Evolutionary conservation across 2,888 invertebrate genomes (phyloP).

Genomic region (Cremastinae sp.): DNA sequence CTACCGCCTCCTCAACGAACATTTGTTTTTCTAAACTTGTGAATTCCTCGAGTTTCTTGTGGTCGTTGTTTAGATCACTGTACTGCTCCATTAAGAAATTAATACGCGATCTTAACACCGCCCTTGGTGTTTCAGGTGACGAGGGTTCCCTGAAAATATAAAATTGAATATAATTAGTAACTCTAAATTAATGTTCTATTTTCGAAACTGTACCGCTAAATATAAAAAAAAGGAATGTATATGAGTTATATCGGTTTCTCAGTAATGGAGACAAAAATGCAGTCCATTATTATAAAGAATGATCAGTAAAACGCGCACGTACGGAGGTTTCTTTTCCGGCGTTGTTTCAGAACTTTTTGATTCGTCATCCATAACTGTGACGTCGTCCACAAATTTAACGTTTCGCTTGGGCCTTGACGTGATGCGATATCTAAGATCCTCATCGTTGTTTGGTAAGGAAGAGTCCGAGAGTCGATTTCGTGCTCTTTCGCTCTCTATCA

Average conservation of each 20-base stretch:
- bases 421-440: constrained; percentile 33
- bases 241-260: too few species aligned
- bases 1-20: constrained; percentile 75
- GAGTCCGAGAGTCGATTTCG: constrained; percentile 51
- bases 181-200: too few species aligned
- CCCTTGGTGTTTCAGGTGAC: constrained; percentile 74
- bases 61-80: constrained; percentile 79
- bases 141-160: constrained; percentile 43
- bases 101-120: constrained; percentile 74
- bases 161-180: too few species aligned
- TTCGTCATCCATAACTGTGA: constrained; percentile 2
- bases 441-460: too few species aligned
- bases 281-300: not conserved
- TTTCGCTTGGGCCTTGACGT: constrained; percentile 21
- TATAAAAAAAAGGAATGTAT: too few species aligned
- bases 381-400: constrained; percentile 43
- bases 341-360: constrained; percentile 25
- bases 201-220: too few species aligned
- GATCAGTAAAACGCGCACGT: not conserved
- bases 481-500: constrained; percentile 73
- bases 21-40: constrained; percentile 84
- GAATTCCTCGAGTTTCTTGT: constrained; percentile 76
- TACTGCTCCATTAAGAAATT: constrained; percentile 81
- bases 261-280: too few species aligned
- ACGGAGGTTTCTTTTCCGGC: constrained; percentile 34